A percentile compares a stretch with the other conserved stretches of the same genome.
phyloP scores from a whole-genome alignment of 2,113 vertebrate genomes.

The Antidorcas marsupialis region DNA sequence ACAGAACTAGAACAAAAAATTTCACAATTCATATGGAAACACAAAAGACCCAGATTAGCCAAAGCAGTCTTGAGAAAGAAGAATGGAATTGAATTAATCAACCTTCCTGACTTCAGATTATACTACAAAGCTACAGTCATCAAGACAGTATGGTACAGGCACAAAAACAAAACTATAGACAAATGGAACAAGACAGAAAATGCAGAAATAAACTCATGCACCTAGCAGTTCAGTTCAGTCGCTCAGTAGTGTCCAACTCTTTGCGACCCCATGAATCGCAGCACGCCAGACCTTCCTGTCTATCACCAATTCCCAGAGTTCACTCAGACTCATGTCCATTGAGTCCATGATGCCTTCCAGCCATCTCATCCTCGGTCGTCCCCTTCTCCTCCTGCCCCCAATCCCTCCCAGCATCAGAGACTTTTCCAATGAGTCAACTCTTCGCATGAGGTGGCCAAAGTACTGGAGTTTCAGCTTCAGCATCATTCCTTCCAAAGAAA shows the following conservation, averaged over 20 bases:
- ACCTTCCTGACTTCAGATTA: not conserved
- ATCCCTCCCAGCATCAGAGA: too few species aligned
- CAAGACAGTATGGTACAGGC: not conserved
- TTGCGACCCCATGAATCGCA: too few species aligned
- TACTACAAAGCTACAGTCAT: not conserved
- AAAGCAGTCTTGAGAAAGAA: not conserved
- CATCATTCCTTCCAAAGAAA: too few species aligned
- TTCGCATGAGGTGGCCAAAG: too few species aligned
- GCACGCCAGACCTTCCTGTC: too few species aligned
- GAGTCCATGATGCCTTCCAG: too few species aligned
- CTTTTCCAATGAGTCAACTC: too few species aligned
- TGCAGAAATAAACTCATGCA: not conserved
- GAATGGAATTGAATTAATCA: not conserved
- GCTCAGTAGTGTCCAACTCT: fast-evolving
- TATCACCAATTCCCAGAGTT: too few species aligned
- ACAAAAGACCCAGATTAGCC: not conserved
- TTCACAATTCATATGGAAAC: not conserved
- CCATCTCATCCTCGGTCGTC: too few species aligned
- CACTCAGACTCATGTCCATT: fast-evolving
- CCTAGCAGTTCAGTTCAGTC: too few species aligned
- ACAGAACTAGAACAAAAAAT: not conserved
- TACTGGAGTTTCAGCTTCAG: too few species aligned
- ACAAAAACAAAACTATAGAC: not conserved
- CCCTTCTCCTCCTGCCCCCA: too few species aligned
- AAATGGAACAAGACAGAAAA: not conserved